phyloP scores from a whole-genome alignment of 2,888 invertebrate genomes.

The Byasa hedistus region DNA sequence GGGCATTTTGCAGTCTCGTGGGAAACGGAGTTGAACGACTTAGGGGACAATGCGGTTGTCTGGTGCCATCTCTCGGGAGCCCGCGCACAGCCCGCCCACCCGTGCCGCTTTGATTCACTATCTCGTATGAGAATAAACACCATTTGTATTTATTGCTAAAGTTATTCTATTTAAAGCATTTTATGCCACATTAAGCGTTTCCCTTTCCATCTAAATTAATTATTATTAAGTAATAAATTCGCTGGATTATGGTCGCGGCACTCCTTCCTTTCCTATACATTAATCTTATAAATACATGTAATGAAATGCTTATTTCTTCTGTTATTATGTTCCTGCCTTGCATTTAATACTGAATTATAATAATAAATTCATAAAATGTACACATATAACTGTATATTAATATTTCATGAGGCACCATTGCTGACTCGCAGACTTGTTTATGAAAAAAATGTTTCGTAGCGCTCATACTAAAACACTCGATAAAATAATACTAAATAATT shows the following conservation, averaged over 20 bases:
- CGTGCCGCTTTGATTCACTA: constrained; percentile 34
- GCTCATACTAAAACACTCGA: no score
- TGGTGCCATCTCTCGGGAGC: constrained; percentile 52
- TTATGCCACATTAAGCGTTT: background rate
- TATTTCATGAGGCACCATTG: no score
- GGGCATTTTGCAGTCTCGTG: constrained; percentile 74
- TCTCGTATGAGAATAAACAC: constrained; percentile 35
- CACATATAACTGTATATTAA: no score
- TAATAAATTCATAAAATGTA: no score
- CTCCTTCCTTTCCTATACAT: no score
- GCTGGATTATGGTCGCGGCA: background rate
- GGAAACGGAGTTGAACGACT: constrained; percentile 80
- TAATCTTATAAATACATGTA: no score
- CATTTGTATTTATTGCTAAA: constrained; percentile 23
- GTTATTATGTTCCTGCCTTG: no score
- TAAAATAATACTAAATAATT: no score
- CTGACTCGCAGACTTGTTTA: no score
- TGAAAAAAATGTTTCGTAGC: no score
- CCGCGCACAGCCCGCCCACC: constrained; percentile 56
- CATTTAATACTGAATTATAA: no score
- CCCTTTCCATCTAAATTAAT: background rate
- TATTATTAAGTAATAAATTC: background rate
- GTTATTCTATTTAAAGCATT: constrained; percentile 2
- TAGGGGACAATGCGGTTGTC: constrained; percentile 73
- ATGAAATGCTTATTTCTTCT: no score